phyloP scores from a whole-genome alignment of 2,113 vertebrate genomes.

The Carollia perspicillata region DNA sequence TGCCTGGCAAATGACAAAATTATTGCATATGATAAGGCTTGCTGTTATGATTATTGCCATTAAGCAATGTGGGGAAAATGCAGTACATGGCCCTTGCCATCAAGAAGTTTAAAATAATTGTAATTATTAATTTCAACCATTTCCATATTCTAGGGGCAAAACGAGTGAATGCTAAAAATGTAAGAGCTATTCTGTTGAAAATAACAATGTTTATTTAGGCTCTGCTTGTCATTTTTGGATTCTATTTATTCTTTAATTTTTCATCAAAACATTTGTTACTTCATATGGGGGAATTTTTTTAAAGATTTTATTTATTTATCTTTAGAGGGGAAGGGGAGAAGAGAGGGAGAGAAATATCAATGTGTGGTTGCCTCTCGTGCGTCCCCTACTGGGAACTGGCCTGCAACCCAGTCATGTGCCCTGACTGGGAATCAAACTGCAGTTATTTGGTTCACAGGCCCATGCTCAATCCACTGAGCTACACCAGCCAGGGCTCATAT shows the following conservation, averaged over 20 bases:
- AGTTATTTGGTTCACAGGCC: too few species aligned
- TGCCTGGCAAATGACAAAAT: background rate
- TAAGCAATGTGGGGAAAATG: background rate
- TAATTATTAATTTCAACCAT: background rate
- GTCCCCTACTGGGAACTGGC: too few species aligned
- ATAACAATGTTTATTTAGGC: background rate
- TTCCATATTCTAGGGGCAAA: background rate
- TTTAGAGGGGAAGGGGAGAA: too few species aligned
- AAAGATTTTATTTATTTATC: too few species aligned
- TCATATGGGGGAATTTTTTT: background rate
- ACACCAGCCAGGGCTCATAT: too few species aligned
- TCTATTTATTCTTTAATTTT: constrained; percentile 3
- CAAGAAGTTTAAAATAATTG: background rate
- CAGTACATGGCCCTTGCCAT: background rate
- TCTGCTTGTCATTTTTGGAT: background rate
- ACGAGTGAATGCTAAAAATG: background rate
- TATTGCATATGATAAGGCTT: background rate
- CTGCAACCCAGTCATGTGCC: too few species aligned
- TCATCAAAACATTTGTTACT: background rate
- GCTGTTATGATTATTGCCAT: background rate
- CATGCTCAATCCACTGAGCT: too few species aligned
- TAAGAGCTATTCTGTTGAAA: background rate
- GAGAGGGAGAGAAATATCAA: too few species aligned
- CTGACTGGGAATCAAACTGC: too few species aligned
- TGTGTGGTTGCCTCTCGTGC: too few species aligned